Evolutionary conservation across 2,797 vertebrate genomes (phyloP), one percentile per base, ranked within the genome.

Genomic region (Phalloptychus januarius): DNA sequence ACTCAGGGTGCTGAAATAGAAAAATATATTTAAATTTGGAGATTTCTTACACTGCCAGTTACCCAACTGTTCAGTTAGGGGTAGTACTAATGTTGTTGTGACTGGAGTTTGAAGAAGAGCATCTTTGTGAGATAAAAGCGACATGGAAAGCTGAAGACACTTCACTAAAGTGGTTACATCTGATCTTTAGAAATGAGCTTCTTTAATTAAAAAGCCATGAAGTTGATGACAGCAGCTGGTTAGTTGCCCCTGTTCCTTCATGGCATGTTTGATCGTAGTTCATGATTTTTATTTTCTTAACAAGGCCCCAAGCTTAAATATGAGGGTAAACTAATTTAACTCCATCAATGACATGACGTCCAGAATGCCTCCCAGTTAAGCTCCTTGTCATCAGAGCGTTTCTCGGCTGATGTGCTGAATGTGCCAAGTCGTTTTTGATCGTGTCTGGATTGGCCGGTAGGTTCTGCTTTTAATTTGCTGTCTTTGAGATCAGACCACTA

Each of bases 71-170:
- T 61, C 13, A 7, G 31, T 67, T 40, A 25, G 23, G 10, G 38
- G 63, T 12, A 10, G 20, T 46, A 58, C 18, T 23, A 65, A 38
- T 48, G 33, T 58, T 75, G 25, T 33, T 42, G 40, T 18, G 28
- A 72, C 1, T 54, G 50, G 23, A n/a, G n/a, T 87, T 46, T 79
- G 76, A 71, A 65, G 67, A n/a, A 2, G 25, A 58, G 12, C 52
- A 28, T 71, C 73, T 83, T 50, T 75, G 72, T 44, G 48, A 25
- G 79, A 86, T 82, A 79, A 93, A 91, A 86, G 82, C 56, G 8
- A 16, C 52, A 44, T 16, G 67, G 75, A 86, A 86, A 73, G 13
- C 54, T 28, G 12, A 28, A 54, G 74, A 85, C 81, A 74, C 56
- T 2, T 61, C 70, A 82, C 58, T 46, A 61, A 42, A 0, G 25